A percentile compares a stretch with the other conserved stretches of the same genome.
These are phyloP conservation scores for Rambutsinella grinnellia DNA, from an alignment of 2,888 invertebrate genomes.

Conservation along the genomic window DNA sequence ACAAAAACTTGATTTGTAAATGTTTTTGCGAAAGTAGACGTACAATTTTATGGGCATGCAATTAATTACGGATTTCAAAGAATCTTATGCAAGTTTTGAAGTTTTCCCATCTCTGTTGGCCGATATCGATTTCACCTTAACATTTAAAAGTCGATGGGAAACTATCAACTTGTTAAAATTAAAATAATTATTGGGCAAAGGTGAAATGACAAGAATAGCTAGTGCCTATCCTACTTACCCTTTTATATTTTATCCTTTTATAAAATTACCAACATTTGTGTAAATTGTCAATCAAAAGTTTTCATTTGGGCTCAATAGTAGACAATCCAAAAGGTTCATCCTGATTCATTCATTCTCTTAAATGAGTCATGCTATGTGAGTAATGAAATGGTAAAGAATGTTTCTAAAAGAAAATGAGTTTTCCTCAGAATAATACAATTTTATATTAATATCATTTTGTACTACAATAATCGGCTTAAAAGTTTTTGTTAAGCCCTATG, in stretches of 20 bases:
- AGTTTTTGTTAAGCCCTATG: not conserved
- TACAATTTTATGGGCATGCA: not conserved
- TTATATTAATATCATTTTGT: constrained; percentile 7
- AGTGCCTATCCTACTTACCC: not conserved
- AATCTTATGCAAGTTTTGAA: too few species aligned
- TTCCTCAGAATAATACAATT: not conserved
- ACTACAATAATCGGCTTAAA: constrained; percentile 19
- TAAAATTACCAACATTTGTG: too few species aligned
- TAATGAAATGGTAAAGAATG: not conserved
- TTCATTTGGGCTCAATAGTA: not conserved
- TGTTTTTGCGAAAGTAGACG: not conserved
- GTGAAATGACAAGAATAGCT: not conserved
- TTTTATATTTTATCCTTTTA: not conserved
- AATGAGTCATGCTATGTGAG: constrained; percentile 2
- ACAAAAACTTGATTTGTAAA: not conserved
- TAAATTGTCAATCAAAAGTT: not conserved
- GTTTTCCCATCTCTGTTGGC: too few species aligned
- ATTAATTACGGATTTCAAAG: not conserved
- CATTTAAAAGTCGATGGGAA: too few species aligned
- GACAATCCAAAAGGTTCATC: too few species aligned
- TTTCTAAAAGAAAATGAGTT: constrained; percentile 11
- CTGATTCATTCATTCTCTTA: not conserved
- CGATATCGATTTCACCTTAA: too few species aligned
- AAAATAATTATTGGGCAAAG: too few species aligned
- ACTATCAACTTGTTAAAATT: too few species aligned